phyloP scores from a whole-genome alignment of 1,140 invertebrate species.

The Drosophila arawakana region DNA sequence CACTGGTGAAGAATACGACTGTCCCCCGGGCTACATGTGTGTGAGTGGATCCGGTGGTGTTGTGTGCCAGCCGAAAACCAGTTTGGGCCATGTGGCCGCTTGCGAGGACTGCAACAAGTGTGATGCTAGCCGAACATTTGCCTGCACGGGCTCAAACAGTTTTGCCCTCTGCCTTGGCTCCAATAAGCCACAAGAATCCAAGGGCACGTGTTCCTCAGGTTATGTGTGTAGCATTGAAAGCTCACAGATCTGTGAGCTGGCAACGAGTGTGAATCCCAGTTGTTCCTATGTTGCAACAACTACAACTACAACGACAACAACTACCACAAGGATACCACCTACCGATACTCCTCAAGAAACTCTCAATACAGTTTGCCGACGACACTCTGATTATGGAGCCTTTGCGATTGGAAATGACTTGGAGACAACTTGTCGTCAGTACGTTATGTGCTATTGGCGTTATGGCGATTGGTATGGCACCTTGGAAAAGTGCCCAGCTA shows the following conservation, averaged over 20 bases:
- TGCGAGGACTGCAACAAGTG: slow-evolving; percentile 73
- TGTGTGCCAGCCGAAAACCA: slow-evolving; percentile 44
- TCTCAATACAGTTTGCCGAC: slow-evolving; percentile 20
- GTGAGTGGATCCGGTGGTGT: slow-evolving; percentile 50
- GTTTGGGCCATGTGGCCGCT: slow-evolving; percentile 3
- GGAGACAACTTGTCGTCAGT: slow-evolving; percentile 68
- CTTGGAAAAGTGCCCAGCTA: slow-evolving; percentile 46
- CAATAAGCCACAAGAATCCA: slow-evolving; percentile 31
- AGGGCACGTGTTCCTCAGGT: slow-evolving; percentile 54
- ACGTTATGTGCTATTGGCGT: slow-evolving; percentile 57
- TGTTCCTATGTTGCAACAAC: slow-evolving; percentile 60
- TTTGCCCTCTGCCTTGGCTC: slow-evolving; percentile 73
- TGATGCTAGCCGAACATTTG: slow-evolving; percentile 60
- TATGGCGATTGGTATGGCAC: slow-evolving; percentile 58
- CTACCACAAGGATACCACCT: slow-evolving; percentile 22
- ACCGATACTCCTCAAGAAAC: background rate
- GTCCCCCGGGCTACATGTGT: slow-evolving; percentile 66
- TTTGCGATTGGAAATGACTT: slow-evolving; percentile 61
- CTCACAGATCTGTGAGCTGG: slow-evolving; percentile 60
- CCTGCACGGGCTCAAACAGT: slow-evolving; percentile 66
- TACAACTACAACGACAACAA: slow-evolving; percentile 30
- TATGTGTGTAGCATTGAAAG: slow-evolving; percentile 66
- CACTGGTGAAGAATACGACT: slow-evolving; percentile 38
- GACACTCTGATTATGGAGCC: slow-evolving; percentile 40
- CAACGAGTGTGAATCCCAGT: slow-evolving; percentile 38